A percentile compares a stretch with the other conserved stretches of the same genome.
Conservation (phyloP, 2,888 invertebrate species). For the Ischnus inquisitorius region DNA sequence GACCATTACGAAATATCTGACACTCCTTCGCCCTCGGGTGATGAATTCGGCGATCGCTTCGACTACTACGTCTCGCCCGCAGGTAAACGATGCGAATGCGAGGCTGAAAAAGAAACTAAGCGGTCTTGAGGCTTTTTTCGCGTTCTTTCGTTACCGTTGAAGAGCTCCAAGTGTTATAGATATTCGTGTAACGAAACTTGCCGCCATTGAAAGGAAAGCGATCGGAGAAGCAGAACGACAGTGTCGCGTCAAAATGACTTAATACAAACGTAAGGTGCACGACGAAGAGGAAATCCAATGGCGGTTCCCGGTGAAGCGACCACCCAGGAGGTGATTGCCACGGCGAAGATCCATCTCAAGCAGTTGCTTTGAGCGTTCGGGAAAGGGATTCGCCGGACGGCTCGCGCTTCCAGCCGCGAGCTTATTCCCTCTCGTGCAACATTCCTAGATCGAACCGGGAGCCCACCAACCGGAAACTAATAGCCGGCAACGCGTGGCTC, state of each 20-base stretch:
- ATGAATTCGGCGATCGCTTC: conserved; percentile 17
- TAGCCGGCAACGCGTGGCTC: conserved; percentile 61
- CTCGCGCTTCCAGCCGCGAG: conserved; percentile 47
- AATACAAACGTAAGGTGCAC: conserved; percentile 62
- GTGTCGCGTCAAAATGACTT: conserved; percentile 65
- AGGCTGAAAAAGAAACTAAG: background rate
- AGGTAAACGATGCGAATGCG: background rate
- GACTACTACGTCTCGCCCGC: conserved; percentile 23
- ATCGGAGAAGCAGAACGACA: background rate
- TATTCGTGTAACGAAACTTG: background rate
- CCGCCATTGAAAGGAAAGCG: background rate
- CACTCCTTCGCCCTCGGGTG: conserved; percentile 67
- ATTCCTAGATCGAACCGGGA: conserved; percentile 78
- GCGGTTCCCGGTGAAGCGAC: conserved; percentile 75
- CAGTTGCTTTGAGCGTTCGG: conserved; percentile 65
- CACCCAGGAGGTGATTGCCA: conserved; percentile 83
- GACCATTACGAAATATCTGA: conserved; percentile 74
- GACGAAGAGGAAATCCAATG: conserved; percentile 74
- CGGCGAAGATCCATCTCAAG: conserved; percentile 77
- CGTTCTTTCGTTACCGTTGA: background rate
- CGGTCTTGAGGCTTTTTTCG: background rate
- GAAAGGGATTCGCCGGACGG: conserved; percentile 50
- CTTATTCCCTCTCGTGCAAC: conserved; percentile 70
- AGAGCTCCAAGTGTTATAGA: background rate
- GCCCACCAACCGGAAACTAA: conserved; percentile 74